Evolutionary conservation across 2,888 invertebrate species (phyloP).

Genomic region (Dasypogon diadema): DNA sequence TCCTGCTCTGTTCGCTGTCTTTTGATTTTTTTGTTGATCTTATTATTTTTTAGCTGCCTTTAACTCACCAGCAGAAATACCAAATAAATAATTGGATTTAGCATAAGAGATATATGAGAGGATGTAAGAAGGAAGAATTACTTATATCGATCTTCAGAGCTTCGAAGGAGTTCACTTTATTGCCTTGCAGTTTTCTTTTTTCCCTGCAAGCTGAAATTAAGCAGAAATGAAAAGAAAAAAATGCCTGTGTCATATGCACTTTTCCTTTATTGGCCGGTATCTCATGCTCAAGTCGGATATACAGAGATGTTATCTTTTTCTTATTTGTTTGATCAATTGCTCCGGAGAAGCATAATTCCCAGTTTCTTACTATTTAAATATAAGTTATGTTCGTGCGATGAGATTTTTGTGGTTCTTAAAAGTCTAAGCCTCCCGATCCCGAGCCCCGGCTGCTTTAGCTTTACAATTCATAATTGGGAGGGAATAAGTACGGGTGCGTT

Average conservation of each 20-base stretch:
- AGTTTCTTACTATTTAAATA: conserved; percentile 41
- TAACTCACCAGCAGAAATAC: conserved; percentile 52
- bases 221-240: conserved; percentile 35
- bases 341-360: conserved; percentile 36
- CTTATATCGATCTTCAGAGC: conserved; percentile 45
- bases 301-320: conserved; percentile 32
- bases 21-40: conserved; percentile 37
- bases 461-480: neutral
- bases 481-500: conserved; percentile 4
- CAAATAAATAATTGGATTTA: conserved; percentile 55
- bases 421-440: neutral
- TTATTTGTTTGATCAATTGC: conserved; percentile 51
- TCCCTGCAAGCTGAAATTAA: conserved; percentile 8
- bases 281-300: conserved; percentile 23
- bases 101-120: conserved; percentile 54
- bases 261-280: conserved; percentile 25
- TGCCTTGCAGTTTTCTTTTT: neutral
- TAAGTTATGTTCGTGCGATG: conserved; percentile 29
- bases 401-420: neutral
- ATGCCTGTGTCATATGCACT: conserved; percentile 35
- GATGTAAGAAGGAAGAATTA: conserved; percentile 49
- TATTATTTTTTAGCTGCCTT: conserved; percentile 44
- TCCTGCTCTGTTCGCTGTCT: neutral
- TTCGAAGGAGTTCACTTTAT: conserved; percentile 27
- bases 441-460: neutral